phyloP scores from a whole-genome alignment of 2,113 vertebrate species.

The Aleadryas rufinucha region DNA sequence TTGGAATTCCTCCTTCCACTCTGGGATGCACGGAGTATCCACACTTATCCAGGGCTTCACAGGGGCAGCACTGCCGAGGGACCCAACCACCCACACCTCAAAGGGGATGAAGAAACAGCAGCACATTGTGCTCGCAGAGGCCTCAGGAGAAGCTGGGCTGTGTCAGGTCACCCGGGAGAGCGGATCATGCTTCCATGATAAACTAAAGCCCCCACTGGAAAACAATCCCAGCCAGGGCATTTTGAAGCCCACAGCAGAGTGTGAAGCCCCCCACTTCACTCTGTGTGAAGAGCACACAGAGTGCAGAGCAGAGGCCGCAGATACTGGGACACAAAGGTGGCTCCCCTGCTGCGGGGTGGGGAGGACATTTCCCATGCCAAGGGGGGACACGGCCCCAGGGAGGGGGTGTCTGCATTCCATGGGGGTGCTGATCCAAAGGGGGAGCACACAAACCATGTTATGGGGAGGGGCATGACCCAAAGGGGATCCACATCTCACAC shows the following conservation, averaged over 20 bases:
- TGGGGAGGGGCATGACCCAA: accelerated
- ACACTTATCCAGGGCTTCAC: accelerated
- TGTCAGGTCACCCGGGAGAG: not conserved
- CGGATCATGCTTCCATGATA: not conserved
- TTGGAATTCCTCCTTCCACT: not conserved
- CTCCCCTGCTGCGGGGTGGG: accelerated
- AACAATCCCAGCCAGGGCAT: not conserved
- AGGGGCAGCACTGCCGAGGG: not conserved
- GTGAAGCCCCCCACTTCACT: too few relatives aligned
- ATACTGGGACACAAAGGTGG: not conserved
- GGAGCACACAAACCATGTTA: not conserved
- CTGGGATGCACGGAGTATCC: accelerated
- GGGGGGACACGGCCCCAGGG: too few relatives aligned
- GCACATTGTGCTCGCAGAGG: accelerated
- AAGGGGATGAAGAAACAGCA: not conserved
- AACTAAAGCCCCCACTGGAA: not conserved
- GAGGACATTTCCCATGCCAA: not conserved
- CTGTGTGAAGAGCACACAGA: not conserved
- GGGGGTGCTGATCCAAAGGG: accelerated
- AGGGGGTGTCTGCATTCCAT: not conserved
- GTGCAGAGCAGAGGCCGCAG: not conserved
- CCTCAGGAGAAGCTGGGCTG: not conserved
- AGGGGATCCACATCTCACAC: not conserved
- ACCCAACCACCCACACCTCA: accelerated
- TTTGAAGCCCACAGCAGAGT: not conserved